Percentiles rank a stretch among this genome's conserved stretches.
These are phyloP conservation scores for Achroia grisella DNA, from an alignment of 1,140 invertebrate species.

Conservation along the genomic window DNA sequence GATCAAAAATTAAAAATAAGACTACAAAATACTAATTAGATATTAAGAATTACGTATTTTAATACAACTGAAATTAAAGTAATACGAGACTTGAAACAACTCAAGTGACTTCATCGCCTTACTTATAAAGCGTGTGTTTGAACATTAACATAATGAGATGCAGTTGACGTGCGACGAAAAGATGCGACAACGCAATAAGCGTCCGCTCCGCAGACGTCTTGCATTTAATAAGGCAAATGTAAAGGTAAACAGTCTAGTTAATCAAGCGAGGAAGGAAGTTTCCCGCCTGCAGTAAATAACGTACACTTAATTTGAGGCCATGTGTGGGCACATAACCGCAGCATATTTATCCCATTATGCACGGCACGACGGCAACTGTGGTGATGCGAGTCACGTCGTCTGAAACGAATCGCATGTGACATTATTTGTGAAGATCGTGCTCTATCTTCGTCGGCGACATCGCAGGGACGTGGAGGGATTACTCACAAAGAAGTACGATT, in stretches of 20 bases:
- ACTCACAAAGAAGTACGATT: conserved; percentile 72
- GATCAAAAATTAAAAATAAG: too few species aligned
- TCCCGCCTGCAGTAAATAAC: conserved; percentile 56
- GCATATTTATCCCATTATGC: conserved; percentile 72
- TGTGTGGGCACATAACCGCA: conserved; percentile 66
- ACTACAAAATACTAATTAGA: too few species aligned
- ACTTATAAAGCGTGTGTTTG: conserved; percentile 6
- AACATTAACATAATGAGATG: conserved; percentile 13
- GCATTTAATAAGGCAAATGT: conserved; percentile 25
- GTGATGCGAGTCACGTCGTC: conserved; percentile 67
- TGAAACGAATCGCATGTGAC: conserved; percentile 73
- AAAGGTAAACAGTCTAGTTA: conserved; percentile 52
- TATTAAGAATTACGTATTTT: too few species aligned
- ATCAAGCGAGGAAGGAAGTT: conserved; percentile 55
- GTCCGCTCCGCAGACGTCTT: conserved; percentile 17
- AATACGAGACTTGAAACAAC: too few species aligned
- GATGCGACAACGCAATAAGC: conserved; percentile 1
- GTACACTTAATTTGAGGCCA: conserved; percentile 67
- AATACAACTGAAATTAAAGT: too few species aligned
- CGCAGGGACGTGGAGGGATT: conserved; percentile 67
- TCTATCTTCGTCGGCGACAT: conserved; percentile 72
- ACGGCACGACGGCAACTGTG: conserved; percentile 54
- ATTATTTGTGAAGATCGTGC: conserved; percentile 74
- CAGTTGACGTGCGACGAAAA: conserved; percentile 4
- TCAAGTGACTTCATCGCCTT: conserved; percentile 4